Evolutionary conservation across 2,797 vertebrate genomes (phyloP).

Genomic region (Coranthus polyacanthus): DNA sequence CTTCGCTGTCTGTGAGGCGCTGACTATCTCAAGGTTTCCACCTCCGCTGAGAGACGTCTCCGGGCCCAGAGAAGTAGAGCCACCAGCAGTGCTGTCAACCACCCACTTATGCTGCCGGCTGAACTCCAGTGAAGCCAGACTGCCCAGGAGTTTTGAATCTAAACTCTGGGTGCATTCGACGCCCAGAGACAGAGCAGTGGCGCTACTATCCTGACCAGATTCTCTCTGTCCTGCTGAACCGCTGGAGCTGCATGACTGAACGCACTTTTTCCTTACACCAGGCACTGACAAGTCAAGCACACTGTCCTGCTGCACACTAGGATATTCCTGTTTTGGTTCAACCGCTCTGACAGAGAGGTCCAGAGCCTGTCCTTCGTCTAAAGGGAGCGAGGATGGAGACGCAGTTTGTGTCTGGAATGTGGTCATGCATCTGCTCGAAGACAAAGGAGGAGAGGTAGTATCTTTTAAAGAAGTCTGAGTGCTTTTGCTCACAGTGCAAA

Average conservation of each 20-base stretch:
- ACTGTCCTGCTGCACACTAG: conserved; percentile 88
- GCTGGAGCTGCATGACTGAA: conserved; percentile 50
- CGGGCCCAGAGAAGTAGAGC: conserved; percentile 64
- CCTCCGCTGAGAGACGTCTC: conserved; percentile 75
- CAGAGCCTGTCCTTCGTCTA: conserved; percentile 89
- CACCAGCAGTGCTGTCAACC: conserved; percentile 81
- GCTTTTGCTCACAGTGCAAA: conserved; percentile 89
- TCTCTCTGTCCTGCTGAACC: conserved; percentile 49
- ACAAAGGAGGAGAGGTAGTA: conserved; percentile 81
- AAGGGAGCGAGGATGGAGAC: conserved; percentile 51
- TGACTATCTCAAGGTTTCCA: conserved; percentile 91
- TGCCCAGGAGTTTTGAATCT: conserved; percentile 83
- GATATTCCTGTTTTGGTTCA: conserved; percentile 82
- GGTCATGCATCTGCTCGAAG: conserved; percentile 80
- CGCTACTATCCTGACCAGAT: conserved; percentile 69
- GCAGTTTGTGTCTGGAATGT: conserved; percentile 44
- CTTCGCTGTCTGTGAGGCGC: conserved; percentile 94
- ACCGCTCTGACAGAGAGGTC: conserved; percentile 91
- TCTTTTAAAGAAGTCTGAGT: conserved; percentile 91
- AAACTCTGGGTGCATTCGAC: conserved; percentile 79
- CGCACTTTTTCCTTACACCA: conserved; percentile 83
- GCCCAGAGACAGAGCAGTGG: conserved; percentile 79
- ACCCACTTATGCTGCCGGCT: conserved; percentile 92
- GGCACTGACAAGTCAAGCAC: conserved; percentile 92
- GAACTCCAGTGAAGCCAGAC: conserved; percentile 85